Evolutionary conservation across 2,888 invertebrate genomes (phyloP).

Genomic region (Clostera curtula): DNA sequence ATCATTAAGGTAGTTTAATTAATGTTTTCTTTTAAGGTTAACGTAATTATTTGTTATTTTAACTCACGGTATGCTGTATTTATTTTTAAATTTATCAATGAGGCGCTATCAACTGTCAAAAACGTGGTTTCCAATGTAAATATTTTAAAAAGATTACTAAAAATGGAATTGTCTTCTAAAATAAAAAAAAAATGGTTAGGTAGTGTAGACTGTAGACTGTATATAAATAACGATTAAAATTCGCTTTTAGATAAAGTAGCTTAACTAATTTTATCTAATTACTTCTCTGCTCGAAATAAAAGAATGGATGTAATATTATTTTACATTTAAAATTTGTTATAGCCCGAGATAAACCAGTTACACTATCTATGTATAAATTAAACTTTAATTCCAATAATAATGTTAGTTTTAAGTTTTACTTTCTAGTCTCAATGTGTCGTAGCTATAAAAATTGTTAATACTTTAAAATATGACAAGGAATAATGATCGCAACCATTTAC

Average conservation of each 20-base stretch:
- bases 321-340: slow-evolving; percentile 18
- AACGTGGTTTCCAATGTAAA: slow-evolving; percentile 49
- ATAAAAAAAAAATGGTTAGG: slow-evolving; percentile 29
- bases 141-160: slow-evolving; percentile 40
- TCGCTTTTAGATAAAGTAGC: slow-evolving; percentile 30
- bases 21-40: slow-evolving; percentile 45
- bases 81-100: slow-evolving; percentile 20
- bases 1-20: slow-evolving; percentile 67
- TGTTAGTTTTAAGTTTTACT: slow-evolving; percentile 47
- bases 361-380: slow-evolving; percentile 31
- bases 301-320: slow-evolving; percentile 7
- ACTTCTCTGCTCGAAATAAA: slow-evolving; percentile 4
- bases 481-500: too few relatives aligned
- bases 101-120: slow-evolving; percentile 27
- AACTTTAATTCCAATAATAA: slow-evolving; percentile 25
- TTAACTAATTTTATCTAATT: slow-evolving; percentile 22
- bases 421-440: slow-evolving; percentile 64
- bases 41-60: slow-evolving; percentile 22
- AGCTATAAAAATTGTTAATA: slow-evolving; percentile 56
- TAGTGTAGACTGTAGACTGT: slow-evolving; percentile 43
- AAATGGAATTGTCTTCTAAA: slow-evolving; percentile 64
- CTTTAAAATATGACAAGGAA: slow-evolving; percentile 28
- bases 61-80: slow-evolving; percentile 15
- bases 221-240: slow-evolving; percentile 58
- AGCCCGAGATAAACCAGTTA: slow-evolving; percentile 38